Evolutionary conservation across 1,140 invertebrate species (phyloP).

Genomic region (Drosophila parabipectinata): DNA sequence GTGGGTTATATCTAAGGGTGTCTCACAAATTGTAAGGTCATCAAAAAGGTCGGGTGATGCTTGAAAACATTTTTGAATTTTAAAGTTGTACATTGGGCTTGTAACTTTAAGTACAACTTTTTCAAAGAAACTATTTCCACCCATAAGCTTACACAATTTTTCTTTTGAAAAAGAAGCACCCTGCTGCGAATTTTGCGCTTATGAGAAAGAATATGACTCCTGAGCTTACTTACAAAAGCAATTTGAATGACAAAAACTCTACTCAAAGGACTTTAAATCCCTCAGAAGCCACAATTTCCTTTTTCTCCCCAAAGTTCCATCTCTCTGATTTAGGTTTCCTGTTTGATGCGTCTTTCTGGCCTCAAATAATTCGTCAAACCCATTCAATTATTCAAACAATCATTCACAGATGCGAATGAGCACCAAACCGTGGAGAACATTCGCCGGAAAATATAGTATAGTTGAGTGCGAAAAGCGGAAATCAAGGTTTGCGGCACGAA

Average conservation of each 20-base stretch:
- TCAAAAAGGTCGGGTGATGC: too few relatives aligned
- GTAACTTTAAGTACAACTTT: too few relatives aligned
- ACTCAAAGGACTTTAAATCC: background rate
- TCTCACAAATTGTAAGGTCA: background rate
- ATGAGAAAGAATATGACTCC: background rate
- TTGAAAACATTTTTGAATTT: too few relatives aligned
- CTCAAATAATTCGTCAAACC: slow-evolving; percentile 41
- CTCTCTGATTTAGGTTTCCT: background rate
- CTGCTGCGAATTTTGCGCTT: background rate
- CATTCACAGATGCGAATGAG: slow-evolving; percentile 30
- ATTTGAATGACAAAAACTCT: background rate
- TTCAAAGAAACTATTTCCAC: background rate
- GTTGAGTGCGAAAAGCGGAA: slow-evolving; percentile 15
- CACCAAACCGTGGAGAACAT: slow-evolving; percentile 17
- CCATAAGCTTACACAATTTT: background rate
- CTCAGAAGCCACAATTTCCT: background rate
- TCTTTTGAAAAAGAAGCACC: background rate
- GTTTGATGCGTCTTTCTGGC: background rate
- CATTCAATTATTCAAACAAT: slow-evolving; percentile 57
- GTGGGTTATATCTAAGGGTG: background rate
- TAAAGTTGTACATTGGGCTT: too few relatives aligned
- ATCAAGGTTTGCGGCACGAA: slow-evolving; percentile 10
- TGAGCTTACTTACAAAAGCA: background rate
- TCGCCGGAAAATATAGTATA: slow-evolving; percentile 4
- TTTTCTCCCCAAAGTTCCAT: background rate